phyloP scores from a whole-genome alignment of 2,888 invertebrate species.

The Schrankia costaestrigalis region DNA sequence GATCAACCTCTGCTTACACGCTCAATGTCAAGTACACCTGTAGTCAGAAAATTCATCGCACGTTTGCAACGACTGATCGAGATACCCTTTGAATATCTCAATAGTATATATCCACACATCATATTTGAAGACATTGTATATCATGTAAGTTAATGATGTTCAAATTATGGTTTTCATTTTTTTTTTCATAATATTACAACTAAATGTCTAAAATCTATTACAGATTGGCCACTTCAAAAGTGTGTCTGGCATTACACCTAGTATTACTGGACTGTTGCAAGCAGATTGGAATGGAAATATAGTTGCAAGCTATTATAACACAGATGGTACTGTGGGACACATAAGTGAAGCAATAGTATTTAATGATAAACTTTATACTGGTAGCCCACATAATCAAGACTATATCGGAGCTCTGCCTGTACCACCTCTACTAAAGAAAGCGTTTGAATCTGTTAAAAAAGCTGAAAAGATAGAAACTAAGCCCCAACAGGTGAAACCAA shows the following conservation, averaged over 20 bases:
- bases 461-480: conserved; percentile 13
- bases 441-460: conserved; percentile 37
- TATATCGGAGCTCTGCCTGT: conserved; percentile 84
- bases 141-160: conserved; percentile 81
- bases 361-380: conserved; percentile 83
- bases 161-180: too few species aligned
- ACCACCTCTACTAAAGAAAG: conserved; percentile 69
- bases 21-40: conserved; percentile 82
- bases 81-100: conserved; percentile 82
- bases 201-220: conserved; percentile 28
- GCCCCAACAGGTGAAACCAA: conserved; percentile 25
- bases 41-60: conserved; percentile 83
- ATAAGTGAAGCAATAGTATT: conserved; percentile 85
- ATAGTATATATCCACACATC: conserved; percentile 84
- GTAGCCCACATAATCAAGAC: conserved; percentile 83
- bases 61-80: conserved; percentile 82
- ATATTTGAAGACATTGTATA: conserved; percentile 82
- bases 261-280: conserved; percentile 81
- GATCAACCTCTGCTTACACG: conserved; percentile 80
- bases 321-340: conserved; percentile 72
- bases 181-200: neutral
- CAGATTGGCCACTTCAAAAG: conserved; percentile 85
- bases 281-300: conserved; percentile 87
- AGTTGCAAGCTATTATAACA: conserved; percentile 83
- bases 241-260: conserved; percentile 51